Conservation (phyloP, 2,113 vertebrate genomes). For the Megaceryle torquata region DNA sequence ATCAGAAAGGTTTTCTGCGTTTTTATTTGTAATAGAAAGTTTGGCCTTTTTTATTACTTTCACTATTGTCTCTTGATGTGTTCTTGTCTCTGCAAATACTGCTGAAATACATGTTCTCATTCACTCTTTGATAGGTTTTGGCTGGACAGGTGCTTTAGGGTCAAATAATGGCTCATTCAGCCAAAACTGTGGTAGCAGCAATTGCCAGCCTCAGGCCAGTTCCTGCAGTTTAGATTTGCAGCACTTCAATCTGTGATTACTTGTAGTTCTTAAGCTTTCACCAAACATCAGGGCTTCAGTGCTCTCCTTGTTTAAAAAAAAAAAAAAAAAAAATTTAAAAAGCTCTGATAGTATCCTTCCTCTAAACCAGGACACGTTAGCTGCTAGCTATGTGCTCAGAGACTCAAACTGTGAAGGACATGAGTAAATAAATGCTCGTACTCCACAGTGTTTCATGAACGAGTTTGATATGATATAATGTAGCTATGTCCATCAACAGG, state of each 20-base stretch:
- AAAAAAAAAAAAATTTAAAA: neutral
- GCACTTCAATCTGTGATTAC: neutral
- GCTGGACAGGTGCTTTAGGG: conserved; percentile 25
- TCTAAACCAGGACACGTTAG: neutral
- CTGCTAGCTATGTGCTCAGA: neutral
- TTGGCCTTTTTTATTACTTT: conserved; percentile 52
- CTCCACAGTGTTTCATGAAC: neutral
- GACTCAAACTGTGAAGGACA: neutral
- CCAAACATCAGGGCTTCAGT: neutral
- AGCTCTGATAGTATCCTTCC: neutral
- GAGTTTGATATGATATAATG: neutral
- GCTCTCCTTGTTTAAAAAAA: neutral
- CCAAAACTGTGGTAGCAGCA: neutral
- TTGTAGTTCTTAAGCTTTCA: neutral
- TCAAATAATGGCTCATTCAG: conserved; percentile 41
- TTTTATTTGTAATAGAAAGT: conserved; percentile 44
- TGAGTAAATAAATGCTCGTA: neutral
- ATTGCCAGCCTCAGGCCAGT: neutral
- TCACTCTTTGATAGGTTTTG: conserved; percentile 25
- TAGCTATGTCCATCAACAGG: neutral
- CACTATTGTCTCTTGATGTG: conserved; percentile 1
- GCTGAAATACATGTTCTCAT: conserved; percentile 47
- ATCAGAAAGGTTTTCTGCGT: conserved; percentile 24
- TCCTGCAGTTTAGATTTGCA: neutral
- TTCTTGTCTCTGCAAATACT: conserved; percentile 40